Conservation (phyloP, 2,113 vertebrate genomes). For the Petrocephalus microphthalmus region DNA sequence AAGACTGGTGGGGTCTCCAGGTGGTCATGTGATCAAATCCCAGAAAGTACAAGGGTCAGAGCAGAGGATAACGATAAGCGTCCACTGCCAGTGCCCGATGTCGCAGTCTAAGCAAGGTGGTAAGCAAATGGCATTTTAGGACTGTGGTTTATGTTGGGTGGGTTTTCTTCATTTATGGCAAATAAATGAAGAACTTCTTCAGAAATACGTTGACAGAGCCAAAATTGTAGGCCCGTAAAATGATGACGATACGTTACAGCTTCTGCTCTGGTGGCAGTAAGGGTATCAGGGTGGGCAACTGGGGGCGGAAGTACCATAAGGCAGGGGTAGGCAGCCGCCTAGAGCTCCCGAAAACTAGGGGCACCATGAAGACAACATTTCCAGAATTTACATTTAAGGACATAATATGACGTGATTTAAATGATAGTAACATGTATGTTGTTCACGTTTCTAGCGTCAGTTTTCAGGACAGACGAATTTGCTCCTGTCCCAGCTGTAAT, state of each 20-base stretch:
- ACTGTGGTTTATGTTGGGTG: neutral
- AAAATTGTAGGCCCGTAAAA: too few relatives aligned
- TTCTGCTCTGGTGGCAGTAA: too few relatives aligned
- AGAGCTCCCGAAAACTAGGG: too few relatives aligned
- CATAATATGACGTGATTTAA: too few relatives aligned
- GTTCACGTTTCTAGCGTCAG: too few relatives aligned
- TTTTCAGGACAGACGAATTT: too few relatives aligned
- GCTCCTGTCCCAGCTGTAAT: neutral
- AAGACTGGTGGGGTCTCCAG: constrained; percentile 55
- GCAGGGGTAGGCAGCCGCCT: neutral
- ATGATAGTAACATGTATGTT: too few relatives aligned
- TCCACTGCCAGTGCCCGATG: neutral
- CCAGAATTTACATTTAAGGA: neutral
- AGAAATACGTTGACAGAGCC: too few relatives aligned
- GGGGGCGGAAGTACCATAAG: too few relatives aligned
- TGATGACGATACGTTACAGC: too few relatives aligned
- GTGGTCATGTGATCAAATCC: constrained; percentile 47
- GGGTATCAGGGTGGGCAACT: too few relatives aligned
- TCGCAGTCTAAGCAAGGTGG: neutral
- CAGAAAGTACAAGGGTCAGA: constrained; percentile 35
- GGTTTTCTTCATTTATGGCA: neutral
- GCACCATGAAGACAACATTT: neutral
- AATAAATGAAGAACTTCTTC: too few relatives aligned
- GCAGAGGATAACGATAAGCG: constrained; percentile 30
- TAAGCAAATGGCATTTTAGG: neutral